Percentiles rank a stretch among this genome's conserved stretches.
phyloP scores from a whole-genome alignment of 2,888 invertebrate species.

The Zygaena filipendulae region DNA sequence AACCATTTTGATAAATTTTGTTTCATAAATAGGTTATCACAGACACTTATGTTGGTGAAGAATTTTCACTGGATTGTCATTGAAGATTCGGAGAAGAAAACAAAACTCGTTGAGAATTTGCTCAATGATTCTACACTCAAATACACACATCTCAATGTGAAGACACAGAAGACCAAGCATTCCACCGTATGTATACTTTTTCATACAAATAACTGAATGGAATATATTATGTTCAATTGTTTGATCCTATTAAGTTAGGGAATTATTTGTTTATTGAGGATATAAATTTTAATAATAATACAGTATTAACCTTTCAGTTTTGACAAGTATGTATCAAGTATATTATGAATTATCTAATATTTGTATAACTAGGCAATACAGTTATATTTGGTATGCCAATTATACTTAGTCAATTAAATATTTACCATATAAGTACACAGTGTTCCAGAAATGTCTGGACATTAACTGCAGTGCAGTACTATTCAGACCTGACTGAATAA shows the following conservation, averaged over 20 bases:
- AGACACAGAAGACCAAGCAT: slow-evolving; percentile 54
- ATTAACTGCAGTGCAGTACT: no score
- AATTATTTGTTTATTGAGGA: not conserved
- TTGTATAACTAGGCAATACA: no score
- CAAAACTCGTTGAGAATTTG: slow-evolving; percentile 77
- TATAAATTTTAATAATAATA: not conserved
- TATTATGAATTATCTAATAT: no score
- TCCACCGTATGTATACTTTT: slow-evolving; percentile 42
- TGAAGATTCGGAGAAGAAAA: slow-evolving; percentile 82
- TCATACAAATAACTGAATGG: not conserved
- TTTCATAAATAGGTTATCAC: slow-evolving; percentile 86
- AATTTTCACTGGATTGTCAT: slow-evolving; percentile 94
- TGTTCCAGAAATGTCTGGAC: no score
- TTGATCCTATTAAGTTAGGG: not conserved
- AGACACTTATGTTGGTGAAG: slow-evolving; percentile 86
- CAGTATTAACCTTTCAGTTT: no score
- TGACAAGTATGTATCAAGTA: no score
- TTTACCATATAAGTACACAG: no score
- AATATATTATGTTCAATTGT: not conserved
- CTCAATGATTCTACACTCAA: slow-evolving; percentile 74
- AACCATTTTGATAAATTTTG: no score
- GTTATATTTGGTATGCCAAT: no score
- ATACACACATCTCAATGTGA: slow-evolving; percentile 72
- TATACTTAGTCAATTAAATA: no score
- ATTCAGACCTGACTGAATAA: no score